These are phyloP conservation scores for Lycophotia porphyrea DNA, from an alignment of 2,888 invertebrate species.

Conservation along the genomic window DNA sequence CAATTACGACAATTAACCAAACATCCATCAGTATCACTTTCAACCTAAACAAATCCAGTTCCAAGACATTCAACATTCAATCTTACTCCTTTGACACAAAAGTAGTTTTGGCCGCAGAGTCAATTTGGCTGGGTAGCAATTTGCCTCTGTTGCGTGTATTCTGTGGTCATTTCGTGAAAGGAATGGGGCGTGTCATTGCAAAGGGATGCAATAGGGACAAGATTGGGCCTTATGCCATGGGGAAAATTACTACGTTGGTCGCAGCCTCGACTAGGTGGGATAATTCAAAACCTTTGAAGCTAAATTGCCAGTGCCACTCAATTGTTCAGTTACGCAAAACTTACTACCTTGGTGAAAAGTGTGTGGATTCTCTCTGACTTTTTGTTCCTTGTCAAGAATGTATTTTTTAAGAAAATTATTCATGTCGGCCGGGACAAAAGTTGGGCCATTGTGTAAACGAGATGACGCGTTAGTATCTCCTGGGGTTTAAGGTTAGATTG, in stretches of 20 bases:
- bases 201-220: conserved; percentile 59
- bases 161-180: conserved; percentile 55
- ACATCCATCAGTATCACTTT: conserved; percentile 60
- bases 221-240: conserved; percentile 69
- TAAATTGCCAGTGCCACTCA: too few species aligned
- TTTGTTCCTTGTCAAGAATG: background rate
- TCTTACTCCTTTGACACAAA: conserved; percentile 48
- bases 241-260: conserved; percentile 72
- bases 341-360: background rate
- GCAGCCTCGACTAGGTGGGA: background rate
- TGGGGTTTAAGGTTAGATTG: background rate
- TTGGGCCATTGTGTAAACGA: conserved; percentile 27
- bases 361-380: conserved; percentile 8
- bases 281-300: conserved; percentile 40
- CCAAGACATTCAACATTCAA: conserved; percentile 41
- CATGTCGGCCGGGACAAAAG: conserved; percentile 1
- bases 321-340: conserved; percentile 1
- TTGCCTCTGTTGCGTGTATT: conserved; percentile 54
- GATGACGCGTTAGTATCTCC: background rate
- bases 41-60: conserved; percentile 20
- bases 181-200: conserved; percentile 56
- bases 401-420: background rate
- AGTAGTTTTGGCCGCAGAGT: conserved; percentile 38
- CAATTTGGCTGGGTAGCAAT: conserved; percentile 51
- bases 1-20: conserved; percentile 60